Evolutionary conservation across 2,113 vertebrate species (phyloP).

Genomic region (Perca fluviatilis): DNA sequence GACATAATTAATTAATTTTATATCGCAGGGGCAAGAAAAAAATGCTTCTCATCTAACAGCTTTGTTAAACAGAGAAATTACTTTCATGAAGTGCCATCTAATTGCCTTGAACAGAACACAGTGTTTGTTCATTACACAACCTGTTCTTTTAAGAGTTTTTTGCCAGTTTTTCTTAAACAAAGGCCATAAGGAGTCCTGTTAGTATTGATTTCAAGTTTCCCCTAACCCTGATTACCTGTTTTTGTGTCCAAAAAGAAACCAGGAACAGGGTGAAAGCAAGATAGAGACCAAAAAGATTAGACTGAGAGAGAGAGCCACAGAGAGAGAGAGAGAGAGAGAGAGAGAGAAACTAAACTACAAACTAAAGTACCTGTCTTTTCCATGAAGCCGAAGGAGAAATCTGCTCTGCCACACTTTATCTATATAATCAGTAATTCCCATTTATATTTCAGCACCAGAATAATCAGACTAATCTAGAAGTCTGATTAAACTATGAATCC

Average conservation of each 20-base stretch:
- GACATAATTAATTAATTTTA: neutral
- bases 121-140: neutral
- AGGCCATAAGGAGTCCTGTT: neutral
- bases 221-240: too few species aligned
- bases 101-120: neutral
- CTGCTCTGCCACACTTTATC: slow-evolving; percentile 9
- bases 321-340: too few species aligned
- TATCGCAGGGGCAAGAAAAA: neutral
- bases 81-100: neutral
- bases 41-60: neutral
- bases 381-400: neutral
- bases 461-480: slow-evolving; percentile 70
- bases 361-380: neutral
- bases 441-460: slow-evolving; percentile 55
- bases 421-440: slow-evolving; percentile 44
- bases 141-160: neutral
- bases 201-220: too few species aligned
- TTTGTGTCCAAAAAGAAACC: neutral
- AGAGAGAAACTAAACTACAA: neutral
- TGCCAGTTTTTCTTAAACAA: neutral
- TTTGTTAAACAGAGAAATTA: neutral
- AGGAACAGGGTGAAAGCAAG: neutral
- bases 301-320: too few species aligned
- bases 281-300: too few species aligned
- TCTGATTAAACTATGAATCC: slow-evolving; percentile 64